Evolutionary conservation across 2,888 invertebrate species (phyloP), one percentile per base, ranked within the genome.

Genomic region (Uropetala carovei): DNA sequence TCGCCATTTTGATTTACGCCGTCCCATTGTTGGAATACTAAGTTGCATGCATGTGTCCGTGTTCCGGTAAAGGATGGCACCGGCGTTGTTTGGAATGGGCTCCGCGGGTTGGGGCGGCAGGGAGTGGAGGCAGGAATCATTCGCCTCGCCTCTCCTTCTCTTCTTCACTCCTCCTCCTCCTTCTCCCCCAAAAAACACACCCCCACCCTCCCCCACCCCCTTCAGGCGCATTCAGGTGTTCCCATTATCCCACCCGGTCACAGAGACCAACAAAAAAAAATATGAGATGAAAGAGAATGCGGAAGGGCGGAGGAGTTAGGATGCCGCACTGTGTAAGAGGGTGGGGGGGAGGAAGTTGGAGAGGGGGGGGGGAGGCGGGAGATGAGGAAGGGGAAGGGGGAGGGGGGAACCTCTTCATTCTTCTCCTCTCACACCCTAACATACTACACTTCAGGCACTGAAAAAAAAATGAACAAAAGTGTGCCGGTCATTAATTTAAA

Each of bases 1-100:
- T 68, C 68, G 68, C 68, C 75, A 75, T 75, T 75, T 75, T 75
- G 75, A 75, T 75, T 75, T 75, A 75, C 75, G 75, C 75, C 75
- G 22, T 22, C 75, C 75, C 75, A 75, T 75, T 75, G 75, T 75
- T 75, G 75, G 75, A 75, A 75, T 75, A 75, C 75, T 75, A 75
- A 75, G 75, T 75, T 75, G 75, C 75, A 75, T 75, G 75, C 75
- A 75, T 27, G 75, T 75, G 75, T 75, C 75, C 75, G 75, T 22
- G 75, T 27, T 75, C 27, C 75, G 75, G 22, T 75, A 27, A 75
- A 75, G 27, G 75, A 75, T 75, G 11, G 75, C 75, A 27, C 27
- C 18, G 75, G 75, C 75, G 75, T 75, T 27, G 75, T 75, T 75
- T 75, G 75, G 68, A 68, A 68, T 68, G 68, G 68, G 68, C 68